Percentiles rank a stretch among this genome's conserved stretches.
Conservation (phyloP, 2,113 vertebrate species). For the Laterallus jamaicensis region DNA sequence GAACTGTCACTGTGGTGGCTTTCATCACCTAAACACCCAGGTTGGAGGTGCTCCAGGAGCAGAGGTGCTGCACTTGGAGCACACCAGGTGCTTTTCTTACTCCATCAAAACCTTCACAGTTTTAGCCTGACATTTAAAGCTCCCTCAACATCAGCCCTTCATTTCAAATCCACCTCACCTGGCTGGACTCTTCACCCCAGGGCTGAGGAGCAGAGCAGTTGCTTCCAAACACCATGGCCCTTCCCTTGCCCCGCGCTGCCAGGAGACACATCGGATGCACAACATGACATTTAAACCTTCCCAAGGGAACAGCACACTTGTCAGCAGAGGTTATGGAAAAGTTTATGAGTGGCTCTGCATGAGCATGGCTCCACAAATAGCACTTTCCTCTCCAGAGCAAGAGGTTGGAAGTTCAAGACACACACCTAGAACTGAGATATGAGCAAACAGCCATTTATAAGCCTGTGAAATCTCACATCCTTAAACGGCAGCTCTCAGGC, state of each 20-base stretch:
- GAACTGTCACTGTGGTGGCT: not conserved
- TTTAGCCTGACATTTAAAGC: not conserved
- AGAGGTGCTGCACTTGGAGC: not conserved
- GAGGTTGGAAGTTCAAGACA: not conserved
- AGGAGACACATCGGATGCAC: fast-evolving
- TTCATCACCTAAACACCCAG: fast-evolving
- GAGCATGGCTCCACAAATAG: not conserved
- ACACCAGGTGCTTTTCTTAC: not conserved
- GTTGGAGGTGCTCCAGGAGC: not conserved
- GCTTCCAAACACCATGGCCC: not conserved
- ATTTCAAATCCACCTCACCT: not conserved
- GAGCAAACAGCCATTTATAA: not conserved
- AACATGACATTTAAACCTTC: not conserved
- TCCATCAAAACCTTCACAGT: not conserved
- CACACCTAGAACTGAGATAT: not conserved
- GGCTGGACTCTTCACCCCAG: fast-evolving
- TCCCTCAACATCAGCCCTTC: not conserved
- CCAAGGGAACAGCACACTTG: fast-evolving
- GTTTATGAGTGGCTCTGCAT: not conserved
- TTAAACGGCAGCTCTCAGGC: not conserved
- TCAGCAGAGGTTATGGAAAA: not conserved
- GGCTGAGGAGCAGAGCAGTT: fast-evolving
- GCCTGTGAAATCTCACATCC: not conserved
- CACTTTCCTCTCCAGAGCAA: not conserved
- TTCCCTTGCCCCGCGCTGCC: not conserved